Evolutionary conservation across 1,140 invertebrate genomes (phyloP).

Genomic region (Mya arenaria): DNA sequence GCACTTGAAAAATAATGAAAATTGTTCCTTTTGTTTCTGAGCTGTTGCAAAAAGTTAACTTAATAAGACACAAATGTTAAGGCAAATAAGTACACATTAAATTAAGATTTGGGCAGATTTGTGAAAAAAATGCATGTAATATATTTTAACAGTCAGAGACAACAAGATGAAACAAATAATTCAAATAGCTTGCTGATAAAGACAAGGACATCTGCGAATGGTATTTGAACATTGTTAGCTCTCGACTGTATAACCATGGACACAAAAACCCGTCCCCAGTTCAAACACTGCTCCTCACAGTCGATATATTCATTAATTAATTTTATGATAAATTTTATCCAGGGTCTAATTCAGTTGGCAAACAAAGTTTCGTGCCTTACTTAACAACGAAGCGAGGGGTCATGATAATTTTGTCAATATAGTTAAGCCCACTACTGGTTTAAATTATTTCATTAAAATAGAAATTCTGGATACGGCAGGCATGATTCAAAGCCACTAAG

Average conservation of each 20-base stretch:
- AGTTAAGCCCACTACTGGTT: background rate
- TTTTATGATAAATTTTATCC: background rate
- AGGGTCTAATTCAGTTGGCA: background rate
- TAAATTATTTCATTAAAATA: constrained; percentile 27
- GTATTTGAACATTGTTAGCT: too few species aligned
- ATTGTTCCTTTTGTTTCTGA: too few species aligned
- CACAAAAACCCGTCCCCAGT: background rate
- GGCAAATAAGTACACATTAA: too few species aligned
- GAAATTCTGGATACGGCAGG: background rate
- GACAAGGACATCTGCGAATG: too few species aligned
- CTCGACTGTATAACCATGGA: background rate
- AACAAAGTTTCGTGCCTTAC: background rate
- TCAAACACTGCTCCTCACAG: background rate
- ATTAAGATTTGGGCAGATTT: too few species aligned
- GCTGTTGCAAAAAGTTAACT: too few species aligned
- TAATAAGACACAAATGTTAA: too few species aligned
- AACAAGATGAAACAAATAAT: too few species aligned
- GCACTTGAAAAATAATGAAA: too few species aligned
- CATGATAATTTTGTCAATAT: constrained; percentile 24
- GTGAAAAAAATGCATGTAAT: too few species aligned
- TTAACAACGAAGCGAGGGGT: background rate
- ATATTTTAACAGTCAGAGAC: too few species aligned
- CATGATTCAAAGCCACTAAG: background rate
- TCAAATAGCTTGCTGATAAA: too few species aligned
- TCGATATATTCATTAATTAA: constrained; percentile 1